These are phyloP conservation scores for Oscheius sp. DNA, from an alignment of 2,888 invertebrate genomes.

Conservation along the genomic window DNA sequence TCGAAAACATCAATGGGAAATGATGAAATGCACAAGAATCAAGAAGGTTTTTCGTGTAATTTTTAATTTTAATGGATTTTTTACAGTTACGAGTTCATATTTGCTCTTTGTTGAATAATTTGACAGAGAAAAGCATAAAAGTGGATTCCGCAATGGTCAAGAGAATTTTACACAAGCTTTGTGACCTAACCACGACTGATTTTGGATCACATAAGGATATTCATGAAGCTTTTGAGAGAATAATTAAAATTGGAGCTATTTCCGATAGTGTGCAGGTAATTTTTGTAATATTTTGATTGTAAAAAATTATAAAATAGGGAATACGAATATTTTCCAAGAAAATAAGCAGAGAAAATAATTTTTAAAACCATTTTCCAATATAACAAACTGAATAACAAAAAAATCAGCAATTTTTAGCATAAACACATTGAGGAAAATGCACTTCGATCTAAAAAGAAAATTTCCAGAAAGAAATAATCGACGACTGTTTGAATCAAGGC, in stretches of 20 bases:
- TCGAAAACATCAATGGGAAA: conserved; percentile 19
- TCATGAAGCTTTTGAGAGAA: background rate
- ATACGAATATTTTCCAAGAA: background rate
- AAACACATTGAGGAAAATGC: too few species aligned
- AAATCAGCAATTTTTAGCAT: too few species aligned
- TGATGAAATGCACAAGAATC: background rate
- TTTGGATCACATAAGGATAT: conserved; percentile 1
- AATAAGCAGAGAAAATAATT: background rate
- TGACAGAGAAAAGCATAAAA: background rate
- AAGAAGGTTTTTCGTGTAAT: background rate
- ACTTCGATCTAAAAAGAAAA: too few species aligned
- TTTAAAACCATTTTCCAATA: background rate
- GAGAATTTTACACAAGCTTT: background rate
- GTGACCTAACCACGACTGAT: conserved; percentile 11
- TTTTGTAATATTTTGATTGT: too few species aligned
- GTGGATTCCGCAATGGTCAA: background rate
- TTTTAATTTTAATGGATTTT: background rate
- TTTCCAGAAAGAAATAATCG: conserved; percentile 4
- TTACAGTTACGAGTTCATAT: conserved; percentile 1
- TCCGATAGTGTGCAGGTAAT: conserved; percentile 1
- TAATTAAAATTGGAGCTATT: conserved; percentile 10
- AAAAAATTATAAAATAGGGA: too few species aligned
- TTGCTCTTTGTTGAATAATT: background rate
- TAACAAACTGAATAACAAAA: too few species aligned
- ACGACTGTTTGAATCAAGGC: conserved; percentile 22